Evolutionary conservation across 1,140 invertebrate genomes (phyloP), one percentile per base, ranked within the genome.

Genomic region (Liolophura sinensis): DNA sequence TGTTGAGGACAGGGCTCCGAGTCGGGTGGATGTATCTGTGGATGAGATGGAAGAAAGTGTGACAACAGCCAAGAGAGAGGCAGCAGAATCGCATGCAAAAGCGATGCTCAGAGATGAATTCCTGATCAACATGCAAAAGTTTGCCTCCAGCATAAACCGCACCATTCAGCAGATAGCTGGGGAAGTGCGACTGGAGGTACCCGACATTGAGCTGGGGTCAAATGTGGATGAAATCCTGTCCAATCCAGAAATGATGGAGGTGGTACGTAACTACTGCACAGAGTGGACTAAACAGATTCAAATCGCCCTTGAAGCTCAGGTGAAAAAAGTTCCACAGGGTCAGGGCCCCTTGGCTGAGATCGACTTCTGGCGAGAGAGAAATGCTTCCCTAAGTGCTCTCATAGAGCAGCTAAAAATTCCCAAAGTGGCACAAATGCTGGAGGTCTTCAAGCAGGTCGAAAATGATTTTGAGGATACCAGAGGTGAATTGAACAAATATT

Each of bases 311-410:
- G 80, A 85, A 49, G 72, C 65, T 22, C 77, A 79, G 60, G 67
- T 83, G 66, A 79, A 81, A 62, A 83, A 80, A 66, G 73, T 72
- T 51, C 87, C 89, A 0, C 85, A 88, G 54, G 91, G 89, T 0
- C 89, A 91, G 66, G 91, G 90, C 0, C 94, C 93, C 1, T 85
- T 94, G 59, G 89, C 91, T 0, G 92, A 95, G 77, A 93, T 92
- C 72, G 89, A 91, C 55, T 93, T 91, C 69, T 96, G 94, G 94
- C 87, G 90, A 40, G 89, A 92, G 68, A 85, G 90, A 73, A 89
- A 94, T 76, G 88, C 89, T 0, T 89, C 90, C 59, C 85, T 95
- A 4, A 91, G 92, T 60, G 86, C 90, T 16, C 82, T 95, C 0
- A 87, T 91, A 49, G 93, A 96, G 74, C 92, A 95, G 77, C 76